Base-by-base conservation (phyloP, 2,113 vertebrate species). In the Formicarius rufipectus region DNA sequence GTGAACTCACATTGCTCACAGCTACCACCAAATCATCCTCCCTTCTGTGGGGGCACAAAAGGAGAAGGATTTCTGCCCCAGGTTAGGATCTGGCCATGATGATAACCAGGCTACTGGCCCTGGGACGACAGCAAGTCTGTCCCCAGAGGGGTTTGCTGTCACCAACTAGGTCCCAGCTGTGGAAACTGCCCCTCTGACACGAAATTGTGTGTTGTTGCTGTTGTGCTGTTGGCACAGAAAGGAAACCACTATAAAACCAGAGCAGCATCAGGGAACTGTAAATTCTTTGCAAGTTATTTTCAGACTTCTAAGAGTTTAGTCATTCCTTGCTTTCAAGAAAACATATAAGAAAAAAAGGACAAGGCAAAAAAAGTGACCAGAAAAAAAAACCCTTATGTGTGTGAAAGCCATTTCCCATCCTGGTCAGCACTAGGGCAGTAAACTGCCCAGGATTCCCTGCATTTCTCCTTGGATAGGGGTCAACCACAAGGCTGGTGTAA, bases 281-380 rank as follows among this genome's bases (percentile, higher is more conserved):
- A 97, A 97, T 96, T 91, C 83, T 80, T 47, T 47, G 87, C 37
- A 87, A 97, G 96, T 89, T 94, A 95, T 97, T 98, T 95, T 93
- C 95, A 47, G 95, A 91, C 77, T 49, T 68, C 73, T 85, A 88
- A 89, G 74, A 74, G 84, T 89, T 95, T 92, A 95, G 95, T 95
- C 94, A 95, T 94, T 64, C 47, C 89, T 97, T 12, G 20, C 92
- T 95, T 96, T 94, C 16, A 10, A 87, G 83, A 96, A 95, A 96
- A 91, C 66, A 87, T 55, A 44, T 91, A 75, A 93, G 95, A 86
- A 96, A 87, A 89, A 89, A 93, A 93, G 74, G 15, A 55, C 21
- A 72, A 45, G 22, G 22, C 1, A 5, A 45, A 14, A 66, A 37
- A 39, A n/a, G 8, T 4, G 1, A 6, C 11, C 20, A 53, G 50